Percentiles rank a stretch among this genome's conserved stretches.
phyloP scores from a whole-genome alignment of 2,888 invertebrate species.

The Anthophora plumipes region DNA sequence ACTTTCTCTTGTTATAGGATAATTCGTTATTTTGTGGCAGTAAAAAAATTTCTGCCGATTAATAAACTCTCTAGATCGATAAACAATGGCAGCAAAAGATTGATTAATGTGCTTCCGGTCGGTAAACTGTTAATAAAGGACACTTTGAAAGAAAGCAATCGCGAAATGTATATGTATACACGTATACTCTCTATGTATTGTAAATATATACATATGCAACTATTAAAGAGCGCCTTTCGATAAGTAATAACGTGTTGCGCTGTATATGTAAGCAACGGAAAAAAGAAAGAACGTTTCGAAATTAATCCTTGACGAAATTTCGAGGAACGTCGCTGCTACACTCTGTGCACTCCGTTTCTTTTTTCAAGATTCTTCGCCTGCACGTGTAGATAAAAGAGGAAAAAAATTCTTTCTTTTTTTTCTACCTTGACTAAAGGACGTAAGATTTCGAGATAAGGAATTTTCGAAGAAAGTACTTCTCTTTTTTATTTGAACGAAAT shows the following conservation, averaged over 20 bases:
- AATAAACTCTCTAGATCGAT: no score
- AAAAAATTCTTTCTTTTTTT: not conserved
- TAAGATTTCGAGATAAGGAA: not conserved
- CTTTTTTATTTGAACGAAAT: constrained; percentile 11
- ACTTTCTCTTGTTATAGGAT: no score
- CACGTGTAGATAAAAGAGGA: no score
- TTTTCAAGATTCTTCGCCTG: no score
- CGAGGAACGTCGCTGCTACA: not conserved
- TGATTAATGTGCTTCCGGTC: no score
- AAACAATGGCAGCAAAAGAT: no score
- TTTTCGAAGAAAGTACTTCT: constrained; percentile 15
- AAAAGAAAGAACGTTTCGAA: not conserved
- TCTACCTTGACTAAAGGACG: constrained; percentile 5
- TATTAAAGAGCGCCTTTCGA: constrained; percentile 21
- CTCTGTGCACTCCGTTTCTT: constrained; percentile 8
- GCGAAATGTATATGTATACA: constrained; percentile 28
- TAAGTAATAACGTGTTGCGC: constrained; percentile 14
- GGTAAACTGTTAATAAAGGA: no score
- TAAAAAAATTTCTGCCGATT: no score
- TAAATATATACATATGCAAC: constrained; percentile 15
- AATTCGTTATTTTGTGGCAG: no score
- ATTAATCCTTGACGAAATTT: not conserved
- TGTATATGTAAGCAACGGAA: constrained; percentile 29
- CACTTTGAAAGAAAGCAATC: constrained; percentile 30
- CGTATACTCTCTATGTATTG: constrained; percentile 40